A percentile compares a stretch with the other conserved stretches of the same genome.
These are phyloP conservation scores for Nannobrachium achirus DNA, from an alignment of 2,113 vertebrate species.

Conservation along the genomic window DNA sequence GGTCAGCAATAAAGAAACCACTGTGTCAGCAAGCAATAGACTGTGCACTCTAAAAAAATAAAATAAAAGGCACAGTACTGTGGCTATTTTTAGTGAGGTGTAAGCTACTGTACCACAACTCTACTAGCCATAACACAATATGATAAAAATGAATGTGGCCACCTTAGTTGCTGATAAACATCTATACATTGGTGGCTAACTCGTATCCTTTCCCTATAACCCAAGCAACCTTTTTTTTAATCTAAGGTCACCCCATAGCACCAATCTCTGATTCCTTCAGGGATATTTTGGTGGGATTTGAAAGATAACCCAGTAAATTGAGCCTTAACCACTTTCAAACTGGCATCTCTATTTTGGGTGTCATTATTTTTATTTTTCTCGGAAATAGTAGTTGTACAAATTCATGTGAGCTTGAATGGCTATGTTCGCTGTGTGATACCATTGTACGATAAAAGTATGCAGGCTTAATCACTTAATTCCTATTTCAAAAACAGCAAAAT, in stretches of 20 bases:
- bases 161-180: slow-evolving; percentile 32
- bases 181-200: slow-evolving; percentile 47
- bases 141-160: not conserved
- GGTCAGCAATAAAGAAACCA: not conserved
- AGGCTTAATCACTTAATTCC: no score
- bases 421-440: no score
- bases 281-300: slow-evolving; percentile 53
- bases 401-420: no score
- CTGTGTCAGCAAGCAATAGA: not conserved
- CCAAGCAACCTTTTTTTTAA: slow-evolving; percentile 36
- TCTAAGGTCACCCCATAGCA: slow-evolving; percentile 45
- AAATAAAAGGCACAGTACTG: not conserved
- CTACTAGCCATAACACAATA: not conserved
- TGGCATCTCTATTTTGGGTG: no score
- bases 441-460: no score
- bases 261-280: slow-evolving; percentile 32
- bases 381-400: no score
- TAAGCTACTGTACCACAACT: not conserved
- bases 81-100: not conserved
- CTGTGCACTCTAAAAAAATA: not conserved
- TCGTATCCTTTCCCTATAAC: slow-evolving; percentile 32
- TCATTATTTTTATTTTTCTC: no score
- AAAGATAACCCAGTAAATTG: slow-evolving; percentile 47
- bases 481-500: no score
- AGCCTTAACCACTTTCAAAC: no score